Base-by-base conservation (phyloP, 2,888 invertebrate species). In the Drosophila aldrichi region DNA sequence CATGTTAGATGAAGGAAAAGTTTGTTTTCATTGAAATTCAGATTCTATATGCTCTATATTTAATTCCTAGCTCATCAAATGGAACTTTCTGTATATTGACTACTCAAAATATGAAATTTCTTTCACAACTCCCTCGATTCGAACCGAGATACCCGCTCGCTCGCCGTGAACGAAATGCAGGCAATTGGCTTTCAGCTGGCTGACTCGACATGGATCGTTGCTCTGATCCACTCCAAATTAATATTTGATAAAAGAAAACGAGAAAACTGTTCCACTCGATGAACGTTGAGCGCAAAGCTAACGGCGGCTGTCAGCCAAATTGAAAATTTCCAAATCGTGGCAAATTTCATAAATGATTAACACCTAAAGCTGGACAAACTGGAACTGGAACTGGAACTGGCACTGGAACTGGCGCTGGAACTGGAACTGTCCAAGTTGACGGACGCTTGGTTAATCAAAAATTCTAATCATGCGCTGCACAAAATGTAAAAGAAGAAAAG, bases 361-460 rank as follows among this genome's bases (percentile, higher is more conserved):
- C 91, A 90, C 90, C 89, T 91, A 76, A 91, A 87, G 89, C 91
- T 81, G 85, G 89, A 82, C 85, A 90, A 89, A 89, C 89, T 77
- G 79, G 89, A 68, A 66, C 38, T 44, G 41, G 40, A 25, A 54
- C 54, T 38, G 10, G 38, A 5, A n/a, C 38, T n/a, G 36, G 89
- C 77, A 90, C 89, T 82, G 88, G 14, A 6, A 16, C 16, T 38
- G 2, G 54, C 25, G 25, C 64, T 63, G 38, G 48, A 54, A 54
- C 54, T 25, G 22, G 12, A 38, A 18, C 40, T 54, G 54, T 91
- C 85, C 16, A 51, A 51, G 22, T 20, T 60, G 43, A 38, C 14
- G 89, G 82, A 91, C 91, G 89, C 56, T 51, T 78, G 78, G 40
- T 62, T 73, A 79, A 81, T 82, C 83, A 77, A 81, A 80, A 83